Percentiles rank a stretch among this genome's conserved stretches.
Conservation (phyloP, 2,888 invertebrate species). For the Herminia tarsipennalis region DNA sequence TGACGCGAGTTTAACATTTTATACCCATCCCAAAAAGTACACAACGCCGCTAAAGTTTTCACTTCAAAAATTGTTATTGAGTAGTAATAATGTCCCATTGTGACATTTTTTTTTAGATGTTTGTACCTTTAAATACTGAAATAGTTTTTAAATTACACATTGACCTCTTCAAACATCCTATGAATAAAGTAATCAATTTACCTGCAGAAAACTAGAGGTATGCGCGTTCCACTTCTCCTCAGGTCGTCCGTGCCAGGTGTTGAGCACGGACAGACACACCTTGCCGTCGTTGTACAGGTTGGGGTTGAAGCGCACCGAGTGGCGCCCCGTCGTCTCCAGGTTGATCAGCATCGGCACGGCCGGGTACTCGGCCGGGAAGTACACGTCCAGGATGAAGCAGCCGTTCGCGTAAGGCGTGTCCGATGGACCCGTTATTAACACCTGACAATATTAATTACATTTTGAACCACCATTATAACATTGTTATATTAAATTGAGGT, state of each 20-base stretch:
- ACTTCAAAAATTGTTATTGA: no score
- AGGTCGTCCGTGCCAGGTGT: slow-evolving; percentile 98
- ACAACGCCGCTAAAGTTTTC: no score
- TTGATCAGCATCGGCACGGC: slow-evolving; percentile 96
- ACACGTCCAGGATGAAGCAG: slow-evolving; percentile 96
- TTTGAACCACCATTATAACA: no score
- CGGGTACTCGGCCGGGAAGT: slow-evolving; percentile 94
- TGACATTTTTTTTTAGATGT: no score
- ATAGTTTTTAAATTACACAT: no score
- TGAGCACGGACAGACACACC: slow-evolving; percentile 95
- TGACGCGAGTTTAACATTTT: no score
- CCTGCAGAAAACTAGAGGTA: slow-evolving; percentile 96
- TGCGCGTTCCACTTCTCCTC: slow-evolving; percentile 99
- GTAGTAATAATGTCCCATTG: no score
- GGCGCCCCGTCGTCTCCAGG: slow-evolving; percentile 95
- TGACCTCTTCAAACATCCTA: no score
- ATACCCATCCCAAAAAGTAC: no score
- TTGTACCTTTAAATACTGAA: no score
- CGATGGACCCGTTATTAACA: slow-evolving; percentile 95
- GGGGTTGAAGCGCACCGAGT: slow-evolving; percentile 96
- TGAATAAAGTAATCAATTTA: slow-evolving; percentile 47
- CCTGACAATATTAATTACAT: slow-evolving; percentile 82
- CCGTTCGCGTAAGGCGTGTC: slow-evolving; percentile 97
- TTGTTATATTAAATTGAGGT: no score
- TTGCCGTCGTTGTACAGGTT: slow-evolving; percentile 98